A percentile compares a stretch with the other conserved stretches of the same genome.
Evolutionary conservation across 2,888 invertebrate genomes (phyloP).

Genomic region (Acleris literana): DNA sequence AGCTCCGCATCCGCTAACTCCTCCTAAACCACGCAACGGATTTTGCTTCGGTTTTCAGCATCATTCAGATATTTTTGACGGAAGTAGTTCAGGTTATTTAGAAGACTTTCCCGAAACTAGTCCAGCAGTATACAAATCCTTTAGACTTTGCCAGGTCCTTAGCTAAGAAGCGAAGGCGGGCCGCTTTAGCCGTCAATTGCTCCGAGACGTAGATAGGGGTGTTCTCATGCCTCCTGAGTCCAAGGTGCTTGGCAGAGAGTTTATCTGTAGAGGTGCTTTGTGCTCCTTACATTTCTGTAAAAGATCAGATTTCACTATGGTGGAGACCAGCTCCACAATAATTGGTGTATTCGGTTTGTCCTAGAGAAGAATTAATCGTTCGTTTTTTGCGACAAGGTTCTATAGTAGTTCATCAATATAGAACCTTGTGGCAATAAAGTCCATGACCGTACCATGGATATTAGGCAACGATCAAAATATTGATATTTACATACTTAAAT

Average conservation of each 20-base stretch:
- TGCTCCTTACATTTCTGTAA: conserved; percentile 38
- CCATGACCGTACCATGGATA: no score
- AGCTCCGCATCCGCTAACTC: no score
- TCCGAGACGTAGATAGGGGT: conserved; percentile 39
- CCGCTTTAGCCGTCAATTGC: conserved; percentile 39
- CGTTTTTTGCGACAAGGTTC: no score
- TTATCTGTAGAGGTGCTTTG: conserved; percentile 39
- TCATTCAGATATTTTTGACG: no score
- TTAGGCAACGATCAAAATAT: no score
- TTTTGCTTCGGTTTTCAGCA: no score
- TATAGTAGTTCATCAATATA: no score
- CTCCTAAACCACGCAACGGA: no score
- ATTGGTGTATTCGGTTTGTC: conserved; percentile 35
- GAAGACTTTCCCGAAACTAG: conserved; percentile 37
- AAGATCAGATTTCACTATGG: conserved; percentile 35
- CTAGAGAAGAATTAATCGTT: no score
- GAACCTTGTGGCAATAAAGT: no score
- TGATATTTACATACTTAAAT: no score
- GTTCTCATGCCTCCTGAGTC: conserved; percentile 31
- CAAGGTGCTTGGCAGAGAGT: conserved; percentile 41
- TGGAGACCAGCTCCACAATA: conserved; percentile 39
- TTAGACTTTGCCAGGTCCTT: conserved; percentile 38
- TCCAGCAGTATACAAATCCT: conserved; percentile 40
- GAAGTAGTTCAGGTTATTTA: no score
- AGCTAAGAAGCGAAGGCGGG: conserved; percentile 40